phyloP scores from a whole-genome alignment of 37 sponge, comb jelly and placozoan species.

The Beroe forskalii region DNA sequence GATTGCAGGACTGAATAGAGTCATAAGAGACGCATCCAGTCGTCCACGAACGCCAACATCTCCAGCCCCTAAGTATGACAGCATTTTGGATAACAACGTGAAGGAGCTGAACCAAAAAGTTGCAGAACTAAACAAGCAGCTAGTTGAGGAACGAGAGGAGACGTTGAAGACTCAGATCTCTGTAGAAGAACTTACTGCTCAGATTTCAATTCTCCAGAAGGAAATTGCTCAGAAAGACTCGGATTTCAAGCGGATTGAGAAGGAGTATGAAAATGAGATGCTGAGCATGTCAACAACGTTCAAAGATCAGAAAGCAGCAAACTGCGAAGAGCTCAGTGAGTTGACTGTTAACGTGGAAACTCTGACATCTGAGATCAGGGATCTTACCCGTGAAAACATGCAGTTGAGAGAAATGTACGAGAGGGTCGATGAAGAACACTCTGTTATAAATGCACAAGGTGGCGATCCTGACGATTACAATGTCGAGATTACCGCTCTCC shows the following conservation, averaged over 20 bases:
- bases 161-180: not conserved
- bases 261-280: constrained; percentile 56
- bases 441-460: not conserved
- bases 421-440: constrained; percentile 23
- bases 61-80: constrained; percentile 28
- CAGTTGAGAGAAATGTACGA: not conserved
- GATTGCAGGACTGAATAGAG: constrained; percentile 28
- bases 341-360: not conserved
- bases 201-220: constrained; percentile 13
- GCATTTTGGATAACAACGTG: constrained; percentile 7
- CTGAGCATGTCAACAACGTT: constrained; percentile 27
- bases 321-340: constrained; percentile 1
- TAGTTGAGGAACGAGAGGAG: constrained; percentile 47
- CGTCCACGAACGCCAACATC: constrained; percentile 41
- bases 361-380: constrained; percentile 8
- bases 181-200: not conserved
- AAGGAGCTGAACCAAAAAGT: constrained; percentile 48
- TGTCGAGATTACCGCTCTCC: constrained; percentile 1
- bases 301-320: constrained; percentile 52
- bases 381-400: not conserved
- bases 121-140: constrained; percentile 22
- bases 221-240: not conserved
- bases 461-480: not conserved
- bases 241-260: constrained; percentile 40
- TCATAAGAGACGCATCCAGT: not conserved